phyloP scores from a whole-genome alignment of 2,888 invertebrate species.

The Sepioteuthis lessoniana region DNA sequence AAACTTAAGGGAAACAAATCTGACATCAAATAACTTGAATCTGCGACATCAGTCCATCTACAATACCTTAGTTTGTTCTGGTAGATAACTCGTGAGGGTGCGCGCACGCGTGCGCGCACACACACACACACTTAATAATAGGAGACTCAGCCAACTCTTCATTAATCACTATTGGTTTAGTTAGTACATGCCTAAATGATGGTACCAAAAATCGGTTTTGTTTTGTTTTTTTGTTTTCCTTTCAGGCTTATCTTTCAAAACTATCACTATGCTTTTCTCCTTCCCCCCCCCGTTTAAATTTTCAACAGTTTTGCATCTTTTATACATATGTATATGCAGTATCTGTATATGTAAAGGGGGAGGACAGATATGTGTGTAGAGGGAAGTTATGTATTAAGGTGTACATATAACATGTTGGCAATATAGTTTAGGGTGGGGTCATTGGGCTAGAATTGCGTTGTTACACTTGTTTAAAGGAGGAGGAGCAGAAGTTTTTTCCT shows the following conservation, averaged over 20 bases:
- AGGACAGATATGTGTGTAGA: background rate
- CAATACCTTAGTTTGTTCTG: background rate
- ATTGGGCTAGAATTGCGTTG: slow-evolving; percentile 41
- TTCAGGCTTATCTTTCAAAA: background rate
- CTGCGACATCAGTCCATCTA: background rate
- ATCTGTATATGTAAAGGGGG: background rate
- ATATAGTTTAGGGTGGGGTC: background rate
- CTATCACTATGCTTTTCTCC: background rate
- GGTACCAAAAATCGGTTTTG: background rate
- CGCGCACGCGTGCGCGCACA: too few species aligned
- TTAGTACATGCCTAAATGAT: background rate
- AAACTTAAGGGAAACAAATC: background rate
- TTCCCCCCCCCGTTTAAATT: background rate
- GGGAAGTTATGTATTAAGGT: background rate
- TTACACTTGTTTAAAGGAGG: slow-evolving; percentile 34
- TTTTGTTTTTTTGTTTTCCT: too few species aligned
- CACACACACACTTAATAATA: background rate
- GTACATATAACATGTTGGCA: background rate
- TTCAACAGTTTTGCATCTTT: background rate
- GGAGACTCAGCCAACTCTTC: background rate
- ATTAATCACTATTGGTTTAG: background rate
- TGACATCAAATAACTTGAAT: background rate
- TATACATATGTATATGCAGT: background rate
- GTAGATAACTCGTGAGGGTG: background rate
- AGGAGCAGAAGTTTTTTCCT: background rate